These are phyloP conservation scores for Heliopora coerulea DNA, from an alignment of 92 coral and sea anemone species.

Conservation along the genomic window DNA sequence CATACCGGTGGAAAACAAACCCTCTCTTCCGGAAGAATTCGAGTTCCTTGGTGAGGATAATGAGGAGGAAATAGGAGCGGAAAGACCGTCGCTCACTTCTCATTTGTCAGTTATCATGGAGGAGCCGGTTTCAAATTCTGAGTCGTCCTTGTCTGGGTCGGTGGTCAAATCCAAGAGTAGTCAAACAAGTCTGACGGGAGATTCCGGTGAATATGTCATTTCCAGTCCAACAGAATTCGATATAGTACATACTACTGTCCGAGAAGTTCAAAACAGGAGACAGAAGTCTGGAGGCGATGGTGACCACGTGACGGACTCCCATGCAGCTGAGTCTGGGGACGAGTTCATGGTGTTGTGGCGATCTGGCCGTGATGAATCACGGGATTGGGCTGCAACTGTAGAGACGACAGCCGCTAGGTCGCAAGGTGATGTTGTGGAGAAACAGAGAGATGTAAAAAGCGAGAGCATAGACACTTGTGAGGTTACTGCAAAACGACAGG, in stretches of 20 bases:
- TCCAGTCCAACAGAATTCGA: constrained; percentile 29
- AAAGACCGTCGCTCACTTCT: constrained; percentile 13
- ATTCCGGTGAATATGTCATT: constrained; percentile 13
- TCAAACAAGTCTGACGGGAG: neutral
- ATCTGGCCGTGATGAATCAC: neutral
- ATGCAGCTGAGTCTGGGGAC: neutral
- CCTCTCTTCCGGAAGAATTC: constrained; percentile 10
- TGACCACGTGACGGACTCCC: neutral
- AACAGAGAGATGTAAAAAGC: neutral
- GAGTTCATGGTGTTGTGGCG: constrained; percentile 37
- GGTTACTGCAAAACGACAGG: neutral
- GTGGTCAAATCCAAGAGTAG: neutral
- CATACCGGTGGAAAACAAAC: neutral
- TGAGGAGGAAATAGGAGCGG: constrained; percentile 6
- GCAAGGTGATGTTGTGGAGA: neutral
- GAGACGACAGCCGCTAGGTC: too few relatives aligned
- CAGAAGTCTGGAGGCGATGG: neutral
- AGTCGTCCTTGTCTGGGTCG: constrained; percentile 29
- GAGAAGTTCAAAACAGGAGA: constrained; percentile 17
- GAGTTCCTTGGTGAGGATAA: constrained; percentile 5
- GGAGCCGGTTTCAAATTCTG: constrained; percentile 24
- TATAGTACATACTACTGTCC: constrained; percentile 29
- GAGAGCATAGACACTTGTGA: neutral
- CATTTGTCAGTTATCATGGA: constrained; percentile 41
- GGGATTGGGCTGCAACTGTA: neutral